Evolutionary conservation across 37 sponge, comb jelly and placozoan genomes (phyloP).

Genomic region (Ianthella basta): DNA sequence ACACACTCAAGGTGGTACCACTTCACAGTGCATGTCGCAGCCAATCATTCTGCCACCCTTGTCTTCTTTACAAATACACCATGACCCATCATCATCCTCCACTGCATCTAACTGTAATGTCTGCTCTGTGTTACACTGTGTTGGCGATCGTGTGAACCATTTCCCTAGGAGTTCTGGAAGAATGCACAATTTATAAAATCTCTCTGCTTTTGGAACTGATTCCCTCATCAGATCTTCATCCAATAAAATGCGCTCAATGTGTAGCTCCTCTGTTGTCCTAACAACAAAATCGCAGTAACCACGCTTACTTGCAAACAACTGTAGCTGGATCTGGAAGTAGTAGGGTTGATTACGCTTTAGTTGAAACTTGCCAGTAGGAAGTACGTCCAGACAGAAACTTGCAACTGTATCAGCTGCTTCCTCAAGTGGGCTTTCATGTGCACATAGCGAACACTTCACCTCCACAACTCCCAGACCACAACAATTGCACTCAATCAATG

Average conservation of each 20-base stretch:
- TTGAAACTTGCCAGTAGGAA: background rate
- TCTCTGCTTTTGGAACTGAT: constrained; percentile 22
- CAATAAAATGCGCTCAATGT: constrained; percentile 34
- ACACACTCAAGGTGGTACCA: constrained; percentile 51
- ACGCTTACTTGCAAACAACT: constrained; percentile 19
- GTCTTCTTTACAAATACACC: constrained; percentile 44
- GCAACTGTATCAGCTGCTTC: background rate
- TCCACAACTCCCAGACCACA: constrained; percentile 51
- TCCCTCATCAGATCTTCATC: constrained; percentile 19
- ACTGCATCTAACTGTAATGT: background rate
- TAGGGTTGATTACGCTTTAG: constrained; percentile 28
- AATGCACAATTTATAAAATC: constrained; percentile 18
- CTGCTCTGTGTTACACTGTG: constrained; percentile 10
- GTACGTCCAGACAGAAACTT: constrained; percentile 30
- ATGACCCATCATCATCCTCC: constrained; percentile 45
- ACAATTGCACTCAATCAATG: constrained; percentile 28
- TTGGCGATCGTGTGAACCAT: constrained; percentile 13
- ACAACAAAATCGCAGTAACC: constrained; percentile 54
- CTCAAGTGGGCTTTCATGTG: background rate
- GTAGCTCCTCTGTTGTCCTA: constrained; percentile 41
- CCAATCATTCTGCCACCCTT: constrained; percentile 55
- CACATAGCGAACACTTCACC: constrained; percentile 36
- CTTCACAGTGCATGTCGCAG: constrained; percentile 47
- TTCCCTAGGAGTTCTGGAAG: constrained; percentile 49
- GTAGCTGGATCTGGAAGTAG: constrained; percentile 55